Conservation (phyloP, 1,140 invertebrate species). For the Anastrepha ludens region DNA sequence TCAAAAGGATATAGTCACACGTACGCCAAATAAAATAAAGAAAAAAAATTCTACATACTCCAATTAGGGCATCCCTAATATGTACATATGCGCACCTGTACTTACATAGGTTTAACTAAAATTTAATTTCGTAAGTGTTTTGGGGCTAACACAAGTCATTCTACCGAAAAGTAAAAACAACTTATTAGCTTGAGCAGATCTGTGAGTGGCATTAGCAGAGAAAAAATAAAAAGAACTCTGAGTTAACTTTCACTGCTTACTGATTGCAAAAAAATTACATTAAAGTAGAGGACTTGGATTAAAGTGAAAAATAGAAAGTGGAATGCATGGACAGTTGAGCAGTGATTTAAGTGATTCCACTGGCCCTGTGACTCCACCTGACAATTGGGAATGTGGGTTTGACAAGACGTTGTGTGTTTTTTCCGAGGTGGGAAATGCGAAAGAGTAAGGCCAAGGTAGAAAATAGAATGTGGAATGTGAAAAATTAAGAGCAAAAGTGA, state of each 20-base stretch:
- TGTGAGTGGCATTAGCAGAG: not conserved
- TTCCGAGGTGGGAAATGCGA: not conserved
- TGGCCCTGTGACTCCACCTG: not conserved
- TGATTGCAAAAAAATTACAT: not conserved
- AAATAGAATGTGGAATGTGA: too few species aligned
- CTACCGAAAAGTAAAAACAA: not conserved
- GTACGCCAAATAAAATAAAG: too few species aligned
- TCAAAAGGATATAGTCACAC: too few species aligned
- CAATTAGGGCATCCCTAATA: too few species aligned
- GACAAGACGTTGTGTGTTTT: not conserved
- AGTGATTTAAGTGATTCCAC: not conserved
- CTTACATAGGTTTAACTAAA: not conserved
- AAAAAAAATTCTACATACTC: too few species aligned
- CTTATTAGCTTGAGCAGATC: not conserved
- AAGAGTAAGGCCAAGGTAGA: not conserved
- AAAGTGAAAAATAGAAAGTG: not conserved
- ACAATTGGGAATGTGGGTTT: not conserved
- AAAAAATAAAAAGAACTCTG: not conserved
- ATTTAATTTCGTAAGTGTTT: slow-evolving; percentile 29
- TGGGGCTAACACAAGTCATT: slow-evolving; percentile 2
- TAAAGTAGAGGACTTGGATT: not conserved
- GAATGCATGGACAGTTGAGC: not conserved
- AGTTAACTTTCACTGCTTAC: not conserved
- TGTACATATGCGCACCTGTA: not conserved
- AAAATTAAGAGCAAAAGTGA: too few species aligned